Evolutionary conservation across 2,113 vertebrate species (phyloP), one percentile per base, ranked within the genome.

Genomic region (Melanerpes formicivorus): DNA sequence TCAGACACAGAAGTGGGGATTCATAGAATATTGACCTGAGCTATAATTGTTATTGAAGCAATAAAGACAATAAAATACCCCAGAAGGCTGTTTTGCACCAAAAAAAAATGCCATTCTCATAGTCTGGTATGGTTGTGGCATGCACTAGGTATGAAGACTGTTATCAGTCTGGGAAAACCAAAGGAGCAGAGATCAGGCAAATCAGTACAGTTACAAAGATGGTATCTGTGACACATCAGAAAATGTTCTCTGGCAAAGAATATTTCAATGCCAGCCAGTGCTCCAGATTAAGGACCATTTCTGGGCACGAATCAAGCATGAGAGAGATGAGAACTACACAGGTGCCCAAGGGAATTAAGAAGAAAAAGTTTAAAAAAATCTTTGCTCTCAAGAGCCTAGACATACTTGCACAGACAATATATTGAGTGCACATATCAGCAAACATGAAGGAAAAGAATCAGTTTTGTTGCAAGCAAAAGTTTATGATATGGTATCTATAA

Each of bases 191-290:
- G 23, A 71, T 77, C 60, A 91, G 52, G 63, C 34, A 82, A 95
- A 92, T 60, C 82, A 74, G 87, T 83, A 70, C 46, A 93, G 90
- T 87, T 87, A 89, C 80, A 72, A 91, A 93, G 91, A 90, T 91
- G 52, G 6, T 91, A 90, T 60, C 88, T 94, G 82, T 88, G 93
- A 94, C 92, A 91, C 14, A 93, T 73, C 85, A 94, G 76, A 95
- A 60, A 85, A 95, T 78, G 27, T 75, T 80, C 69, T 80, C 91
- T 91, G 88, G 93, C 93, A 94, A 93, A 95, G 72, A 91, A 71
- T 71, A 80, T 60, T 88, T 56, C 76, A 71, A 2, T 77, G 67
- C 58, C 48, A 80, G 87, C 76, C 91, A 94, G 88, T 76, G 95
- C 50, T 8, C 71, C 48, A 95, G 85, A 96, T 94, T 85, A 96